Conservation (phyloP, 2,797 vertebrate genomes). For the Meriones psammophilus region DNA sequence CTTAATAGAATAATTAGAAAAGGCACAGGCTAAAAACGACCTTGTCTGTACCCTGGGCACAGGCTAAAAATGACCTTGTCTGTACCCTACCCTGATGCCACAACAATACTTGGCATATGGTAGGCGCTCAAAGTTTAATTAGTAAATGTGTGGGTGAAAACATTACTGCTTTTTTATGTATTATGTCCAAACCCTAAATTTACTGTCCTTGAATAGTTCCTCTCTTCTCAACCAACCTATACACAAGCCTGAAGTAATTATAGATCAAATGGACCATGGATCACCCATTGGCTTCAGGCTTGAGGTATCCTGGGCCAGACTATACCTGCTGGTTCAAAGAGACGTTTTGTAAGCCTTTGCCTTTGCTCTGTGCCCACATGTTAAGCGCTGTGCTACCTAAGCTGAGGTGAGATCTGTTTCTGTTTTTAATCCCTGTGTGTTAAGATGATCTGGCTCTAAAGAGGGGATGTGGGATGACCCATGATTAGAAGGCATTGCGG, state of each 20-base stretch:
- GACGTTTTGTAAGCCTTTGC: not conserved
- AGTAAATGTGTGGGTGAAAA: constrained; percentile 33
- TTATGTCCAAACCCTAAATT: not conserved
- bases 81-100: not conserved
- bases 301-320: not conserved
- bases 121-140: not conserved
- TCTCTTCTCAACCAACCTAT: not conserved
- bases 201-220: not conserved
- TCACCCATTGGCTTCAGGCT: not conserved
- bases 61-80: not conserved
- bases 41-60: not conserved
- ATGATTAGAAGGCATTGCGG: not conserved
- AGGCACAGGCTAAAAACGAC: not conserved
- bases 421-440: constrained; percentile 4
- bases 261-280: not conserved
- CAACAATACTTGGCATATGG: not conserved
- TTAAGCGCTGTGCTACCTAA: not conserved
- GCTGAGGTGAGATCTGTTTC: not conserved
- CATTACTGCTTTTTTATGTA: not conserved
- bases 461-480: not conserved
- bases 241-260: not conserved
- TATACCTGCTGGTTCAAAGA: not conserved
- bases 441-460: not conserved
- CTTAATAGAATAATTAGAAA: constrained; percentile 1
- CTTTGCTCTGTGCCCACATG: not conserved